Evolutionary conservation across 2,888 invertebrate genomes (phyloP).

Genomic region (Clostera curtula): DNA sequence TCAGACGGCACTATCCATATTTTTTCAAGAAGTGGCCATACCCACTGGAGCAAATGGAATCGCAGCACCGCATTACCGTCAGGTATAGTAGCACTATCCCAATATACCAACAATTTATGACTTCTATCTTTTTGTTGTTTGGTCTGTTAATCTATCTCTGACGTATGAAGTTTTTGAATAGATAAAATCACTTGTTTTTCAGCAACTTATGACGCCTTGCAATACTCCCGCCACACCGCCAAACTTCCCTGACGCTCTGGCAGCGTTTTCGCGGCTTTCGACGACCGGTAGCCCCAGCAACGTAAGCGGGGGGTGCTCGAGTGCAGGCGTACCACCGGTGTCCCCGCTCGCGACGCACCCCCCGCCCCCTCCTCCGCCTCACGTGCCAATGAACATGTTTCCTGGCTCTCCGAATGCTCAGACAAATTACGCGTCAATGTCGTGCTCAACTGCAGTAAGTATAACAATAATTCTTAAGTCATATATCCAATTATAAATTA

Average conservation of each 20-base stretch:
- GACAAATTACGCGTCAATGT: constrained; percentile 54
- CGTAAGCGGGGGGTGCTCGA: constrained; percentile 39
- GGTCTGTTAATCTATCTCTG: too few species aligned
- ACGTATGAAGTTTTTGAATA: too few species aligned
- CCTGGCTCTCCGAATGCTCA: constrained; percentile 51
- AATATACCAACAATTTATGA: too few species aligned
- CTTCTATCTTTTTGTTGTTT: too few species aligned
- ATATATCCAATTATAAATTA: background rate
- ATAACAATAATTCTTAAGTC: constrained; percentile 1
- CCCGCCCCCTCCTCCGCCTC: constrained; percentile 40
- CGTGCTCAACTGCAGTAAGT: constrained; percentile 69
- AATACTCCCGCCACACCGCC: constrained; percentile 97
- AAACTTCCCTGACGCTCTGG: constrained; percentile 92
- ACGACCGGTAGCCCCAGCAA: constrained; percentile 75
- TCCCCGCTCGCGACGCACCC: constrained; percentile 64
- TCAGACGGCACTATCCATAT: constrained; percentile 95
- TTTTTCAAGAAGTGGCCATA: constrained; percentile 94
- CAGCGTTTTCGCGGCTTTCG: constrained; percentile 91
- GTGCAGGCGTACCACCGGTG: constrained; percentile 49
- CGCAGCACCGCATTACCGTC: constrained; percentile 86
- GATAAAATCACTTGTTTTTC: constrained; percentile 21
- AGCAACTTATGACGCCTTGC: constrained; percentile 91
- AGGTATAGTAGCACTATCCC: too few species aligned
- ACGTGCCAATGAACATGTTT: constrained; percentile 49
- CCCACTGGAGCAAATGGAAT: constrained; percentile 83